A percentile compares a stretch with the other conserved stretches of the same genome.
Conservation (phyloP, 1,140 invertebrate genomes). For the Drosophila novamexicana region DNA sequence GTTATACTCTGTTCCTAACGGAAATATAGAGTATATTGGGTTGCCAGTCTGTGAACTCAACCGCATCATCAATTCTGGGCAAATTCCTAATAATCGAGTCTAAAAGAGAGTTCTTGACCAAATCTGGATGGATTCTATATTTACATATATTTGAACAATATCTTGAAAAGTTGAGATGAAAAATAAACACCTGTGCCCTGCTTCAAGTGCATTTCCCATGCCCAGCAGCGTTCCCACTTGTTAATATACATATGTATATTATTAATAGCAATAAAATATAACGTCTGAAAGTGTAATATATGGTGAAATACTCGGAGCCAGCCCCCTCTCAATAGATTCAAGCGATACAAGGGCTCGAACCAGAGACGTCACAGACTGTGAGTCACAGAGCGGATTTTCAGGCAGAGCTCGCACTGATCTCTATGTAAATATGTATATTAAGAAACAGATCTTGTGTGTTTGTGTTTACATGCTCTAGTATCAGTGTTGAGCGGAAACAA, state of each 20-base stretch:
- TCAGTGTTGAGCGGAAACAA: slow-evolving; percentile 25
- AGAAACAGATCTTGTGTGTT: neutral
- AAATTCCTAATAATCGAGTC: no score
- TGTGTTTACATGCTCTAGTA: neutral
- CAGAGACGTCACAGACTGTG: slow-evolving; percentile 28
- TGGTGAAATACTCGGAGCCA: slow-evolving; percentile 22
- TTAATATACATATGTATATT: neutral
- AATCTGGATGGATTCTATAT: no score
- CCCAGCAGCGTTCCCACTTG: neutral
- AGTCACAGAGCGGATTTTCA: slow-evolving; percentile 4
- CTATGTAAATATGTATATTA: neutral
- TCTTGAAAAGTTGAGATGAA: no score
- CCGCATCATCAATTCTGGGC: no score
- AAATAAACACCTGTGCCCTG: no score
- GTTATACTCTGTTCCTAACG: no score
- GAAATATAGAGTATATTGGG: no score
- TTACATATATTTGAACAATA: no score
- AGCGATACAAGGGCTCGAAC: slow-evolving; percentile 1
- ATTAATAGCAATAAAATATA: neutral
- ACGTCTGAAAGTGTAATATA: neutral
- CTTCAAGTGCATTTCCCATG: no score
- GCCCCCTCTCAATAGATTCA: neutral
- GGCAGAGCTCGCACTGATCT: slow-evolving; percentile 10
- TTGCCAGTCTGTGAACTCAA: no score
- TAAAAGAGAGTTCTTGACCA: no score